phyloP scores from a whole-genome alignment of 2,113 vertebrate species.

The Lophochroa leadbeateri region DNA sequence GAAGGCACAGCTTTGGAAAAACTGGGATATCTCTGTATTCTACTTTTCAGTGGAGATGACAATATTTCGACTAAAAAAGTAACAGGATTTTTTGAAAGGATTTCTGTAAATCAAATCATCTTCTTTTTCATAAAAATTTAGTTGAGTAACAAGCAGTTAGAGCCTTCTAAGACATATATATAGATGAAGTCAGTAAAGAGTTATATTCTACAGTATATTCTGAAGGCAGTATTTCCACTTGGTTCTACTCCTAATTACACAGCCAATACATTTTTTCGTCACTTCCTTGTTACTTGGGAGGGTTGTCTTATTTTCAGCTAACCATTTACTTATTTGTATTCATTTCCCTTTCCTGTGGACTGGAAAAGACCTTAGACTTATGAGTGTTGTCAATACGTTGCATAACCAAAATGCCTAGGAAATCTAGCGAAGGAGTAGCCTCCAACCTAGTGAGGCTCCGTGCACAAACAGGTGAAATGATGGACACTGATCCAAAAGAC shows the following conservation, averaged over 20 bases:
- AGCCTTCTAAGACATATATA: neutral
- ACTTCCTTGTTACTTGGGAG: neutral
- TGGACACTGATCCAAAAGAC: neutral
- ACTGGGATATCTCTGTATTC: neutral
- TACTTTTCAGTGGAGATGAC: neutral
- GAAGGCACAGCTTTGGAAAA: neutral
- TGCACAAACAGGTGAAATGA: neutral
- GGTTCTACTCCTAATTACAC: fast-evolving
- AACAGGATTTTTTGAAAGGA: neutral
- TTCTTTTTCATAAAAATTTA: neutral
- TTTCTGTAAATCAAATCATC: neutral
- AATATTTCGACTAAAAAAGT: neutral
- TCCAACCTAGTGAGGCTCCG: fast-evolving
- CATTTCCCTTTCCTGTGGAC: neutral
- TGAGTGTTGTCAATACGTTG: neutral
- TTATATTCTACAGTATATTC: neutral
- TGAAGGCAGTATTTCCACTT: neutral
- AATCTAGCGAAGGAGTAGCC: neutral
- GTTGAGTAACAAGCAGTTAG: neutral
- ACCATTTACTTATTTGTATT: neutral
- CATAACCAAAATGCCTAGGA: neutral
- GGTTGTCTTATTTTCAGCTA: neutral
- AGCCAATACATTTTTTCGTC: neutral
- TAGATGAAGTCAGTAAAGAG: neutral
- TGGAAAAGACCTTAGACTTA: neutral